Conservation (phyloP, 1,140 invertebrate genomes). For the Euschistus heros region DNA sequence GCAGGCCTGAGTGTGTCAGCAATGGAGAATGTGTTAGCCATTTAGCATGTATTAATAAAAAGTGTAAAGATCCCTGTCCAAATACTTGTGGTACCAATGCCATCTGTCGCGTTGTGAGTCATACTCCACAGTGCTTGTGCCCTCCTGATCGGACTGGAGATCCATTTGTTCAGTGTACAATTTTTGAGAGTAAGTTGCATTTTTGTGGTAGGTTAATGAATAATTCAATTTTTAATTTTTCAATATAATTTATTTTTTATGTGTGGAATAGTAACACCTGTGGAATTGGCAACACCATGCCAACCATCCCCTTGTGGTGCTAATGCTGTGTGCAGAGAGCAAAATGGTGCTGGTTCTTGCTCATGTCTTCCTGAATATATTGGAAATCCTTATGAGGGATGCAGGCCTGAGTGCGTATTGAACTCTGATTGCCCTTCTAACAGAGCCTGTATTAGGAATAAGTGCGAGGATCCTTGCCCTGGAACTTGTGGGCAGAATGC, state of each 20-base stretch:
- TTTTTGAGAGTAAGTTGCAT: slow-evolving; percentile 25
- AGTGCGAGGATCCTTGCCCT: slow-evolving; percentile 54
- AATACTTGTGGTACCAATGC: slow-evolving; percentile 49
- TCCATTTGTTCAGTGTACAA: slow-evolving; percentile 49
- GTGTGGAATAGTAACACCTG: too few relatives aligned
- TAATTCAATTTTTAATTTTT: not conserved
- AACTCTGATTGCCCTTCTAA: slow-evolving; percentile 55
- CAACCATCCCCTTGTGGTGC: slow-evolving; percentile 65
- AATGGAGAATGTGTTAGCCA: slow-evolving; percentile 50
- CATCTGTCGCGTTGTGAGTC: slow-evolving; percentile 51
- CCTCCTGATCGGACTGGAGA: slow-evolving; percentile 48
- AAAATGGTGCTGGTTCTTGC: slow-evolving; percentile 59
- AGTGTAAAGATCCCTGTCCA: slow-evolving; percentile 50
- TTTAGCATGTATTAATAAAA: slow-evolving; percentile 49
- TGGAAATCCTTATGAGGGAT: slow-evolving; percentile 45
- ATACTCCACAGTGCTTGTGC: slow-evolving; percentile 53
- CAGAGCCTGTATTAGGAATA: slow-evolving; percentile 52
- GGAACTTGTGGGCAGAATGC: slow-evolving; percentile 43
- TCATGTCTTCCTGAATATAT: slow-evolving; percentile 41
- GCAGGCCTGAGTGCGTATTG: slow-evolving; percentile 56
- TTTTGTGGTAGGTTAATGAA: too few relatives aligned
- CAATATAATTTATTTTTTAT: not conserved
- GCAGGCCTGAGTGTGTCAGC: slow-evolving; percentile 48
- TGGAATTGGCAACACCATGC: slow-evolving; percentile 44
- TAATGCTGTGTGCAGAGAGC: slow-evolving; percentile 66